Percentiles rank a stretch among this genome's conserved stretches.
Conservation (phyloP, 2,113 vertebrate species). For the Sebastes schlegelii region DNA sequence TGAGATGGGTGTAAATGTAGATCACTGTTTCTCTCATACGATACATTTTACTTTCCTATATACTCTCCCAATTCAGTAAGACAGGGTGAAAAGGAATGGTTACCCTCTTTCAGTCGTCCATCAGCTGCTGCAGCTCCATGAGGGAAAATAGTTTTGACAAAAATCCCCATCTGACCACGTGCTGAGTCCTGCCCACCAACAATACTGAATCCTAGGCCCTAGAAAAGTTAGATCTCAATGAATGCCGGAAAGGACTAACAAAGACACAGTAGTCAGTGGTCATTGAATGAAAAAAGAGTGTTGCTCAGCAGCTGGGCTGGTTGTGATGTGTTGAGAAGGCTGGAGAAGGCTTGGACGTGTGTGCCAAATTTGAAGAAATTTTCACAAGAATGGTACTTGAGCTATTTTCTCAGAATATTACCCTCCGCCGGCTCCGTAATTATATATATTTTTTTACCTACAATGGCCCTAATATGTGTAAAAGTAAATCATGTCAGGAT, state of each 20-base stretch:
- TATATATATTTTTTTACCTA: background rate
- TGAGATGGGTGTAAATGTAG: background rate
- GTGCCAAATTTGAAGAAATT: too few species aligned
- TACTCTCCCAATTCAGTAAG: background rate
- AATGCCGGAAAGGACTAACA: background rate
- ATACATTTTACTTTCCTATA: background rate
- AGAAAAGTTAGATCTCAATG: background rate
- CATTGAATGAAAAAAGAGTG: background rate
- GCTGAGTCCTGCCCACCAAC: conserved; percentile 97
- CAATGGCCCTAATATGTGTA: background rate
- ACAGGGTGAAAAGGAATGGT: background rate
- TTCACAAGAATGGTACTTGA: too few species aligned
- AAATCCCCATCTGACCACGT: conserved; percentile 97
- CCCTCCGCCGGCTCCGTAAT: too few species aligned
- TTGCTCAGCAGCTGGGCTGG: too few species aligned
- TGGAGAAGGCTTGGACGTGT: too few species aligned
- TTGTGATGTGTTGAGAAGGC: too few species aligned
- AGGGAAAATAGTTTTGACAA: conserved; percentile 97
- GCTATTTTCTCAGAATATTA: too few species aligned
- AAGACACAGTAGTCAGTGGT: background rate
- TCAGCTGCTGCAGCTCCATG: conserved; percentile 95
- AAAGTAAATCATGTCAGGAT: background rate
- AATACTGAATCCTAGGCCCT: conserved; percentile 98
- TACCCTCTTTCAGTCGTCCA: conserved; percentile 96
- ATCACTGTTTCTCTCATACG: background rate